A percentile compares a stretch with the other conserved stretches of the same genome.
phyloP scores from a whole-genome alignment of 2,113 vertebrate species.

The Halcyon senegalensis region DNA sequence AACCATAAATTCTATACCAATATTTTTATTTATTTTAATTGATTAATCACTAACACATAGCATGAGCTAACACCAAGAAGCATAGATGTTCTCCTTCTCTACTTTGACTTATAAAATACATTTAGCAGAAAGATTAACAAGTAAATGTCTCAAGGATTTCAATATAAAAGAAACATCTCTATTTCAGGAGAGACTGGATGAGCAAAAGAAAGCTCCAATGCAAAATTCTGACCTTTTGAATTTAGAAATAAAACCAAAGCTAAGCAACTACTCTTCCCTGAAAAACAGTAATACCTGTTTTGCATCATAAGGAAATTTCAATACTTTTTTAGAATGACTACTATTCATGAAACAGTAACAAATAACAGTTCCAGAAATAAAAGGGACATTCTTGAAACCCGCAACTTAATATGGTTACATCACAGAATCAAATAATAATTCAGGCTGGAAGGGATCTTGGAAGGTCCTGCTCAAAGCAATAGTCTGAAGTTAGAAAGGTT shows the following conservation, averaged over 20 bases:
- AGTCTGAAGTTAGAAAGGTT: neutral
- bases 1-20: neutral
- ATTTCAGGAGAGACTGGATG: neutral
- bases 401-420: neutral
- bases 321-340: neutral
- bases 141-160: neutral
- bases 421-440: neutral
- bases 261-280: neutral
- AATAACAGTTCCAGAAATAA: neutral
- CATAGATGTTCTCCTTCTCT: neutral
- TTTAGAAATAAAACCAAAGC: neutral
- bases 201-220: neutral
- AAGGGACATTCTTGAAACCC: neutral
- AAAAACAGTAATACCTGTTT: neutral
- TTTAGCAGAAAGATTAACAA: neutral
- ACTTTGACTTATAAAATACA: neutral
- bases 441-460: neutral
- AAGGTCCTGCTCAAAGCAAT: neutral
- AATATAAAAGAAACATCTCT: neutral
- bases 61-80: neutral
- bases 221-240: neutral
- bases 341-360: neutral
- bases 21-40: slow-evolving; percentile 29
- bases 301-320: neutral
- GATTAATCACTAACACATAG: neutral